Conservation (phyloP, 2,888 invertebrate genomes). For the Criorhina ranunculi region DNA sequence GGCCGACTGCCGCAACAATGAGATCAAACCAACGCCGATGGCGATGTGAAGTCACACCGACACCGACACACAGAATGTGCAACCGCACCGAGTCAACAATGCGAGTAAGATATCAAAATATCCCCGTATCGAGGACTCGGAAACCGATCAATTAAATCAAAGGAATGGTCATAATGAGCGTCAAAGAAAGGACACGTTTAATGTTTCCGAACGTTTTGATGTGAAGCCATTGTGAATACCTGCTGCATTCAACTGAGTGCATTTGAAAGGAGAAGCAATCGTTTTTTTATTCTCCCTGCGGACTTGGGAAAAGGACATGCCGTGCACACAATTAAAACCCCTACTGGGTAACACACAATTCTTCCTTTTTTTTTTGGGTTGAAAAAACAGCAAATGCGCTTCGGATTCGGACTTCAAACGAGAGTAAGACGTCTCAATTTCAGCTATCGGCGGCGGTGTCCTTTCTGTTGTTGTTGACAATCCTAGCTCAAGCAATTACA, state of each 20-base stretch:
- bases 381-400: slow-evolving; percentile 60
- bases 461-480: slow-evolving; percentile 73
- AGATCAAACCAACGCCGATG: slow-evolving; percentile 63
- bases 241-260: slow-evolving; percentile 67
- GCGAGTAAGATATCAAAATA: slow-evolving; percentile 67
- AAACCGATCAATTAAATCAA: slow-evolving; percentile 75
- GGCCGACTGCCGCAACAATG: slow-evolving; percentile 70
- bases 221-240: slow-evolving; percentile 68
- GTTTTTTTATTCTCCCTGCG: slow-evolving; percentile 56
- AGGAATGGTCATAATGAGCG: slow-evolving; percentile 73
- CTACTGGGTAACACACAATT: slow-evolving; percentile 68
- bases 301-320: slow-evolving; percentile 65
- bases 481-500: slow-evolving; percentile 73
- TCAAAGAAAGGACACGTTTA: slow-evolving; percentile 76
- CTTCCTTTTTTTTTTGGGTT: slow-evolving; percentile 42
- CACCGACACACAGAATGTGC: slow-evolving; percentile 45
- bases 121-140: slow-evolving; percentile 38
- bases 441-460: slow-evolving; percentile 71
- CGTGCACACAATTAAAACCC: slow-evolving; percentile 73
- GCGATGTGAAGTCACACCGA: slow-evolving; percentile 49
- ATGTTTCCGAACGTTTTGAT: slow-evolving; percentile 77
- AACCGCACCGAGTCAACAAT: slow-evolving; percentile 66
- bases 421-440: slow-evolving; percentile 73
- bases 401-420: slow-evolving; percentile 71
- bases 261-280: slow-evolving; percentile 56